Evolutionary conservation across 2,888 invertebrate genomes (phyloP), one percentile per base, ranked within the genome.

Genomic region (Troilus luridus): DNA sequence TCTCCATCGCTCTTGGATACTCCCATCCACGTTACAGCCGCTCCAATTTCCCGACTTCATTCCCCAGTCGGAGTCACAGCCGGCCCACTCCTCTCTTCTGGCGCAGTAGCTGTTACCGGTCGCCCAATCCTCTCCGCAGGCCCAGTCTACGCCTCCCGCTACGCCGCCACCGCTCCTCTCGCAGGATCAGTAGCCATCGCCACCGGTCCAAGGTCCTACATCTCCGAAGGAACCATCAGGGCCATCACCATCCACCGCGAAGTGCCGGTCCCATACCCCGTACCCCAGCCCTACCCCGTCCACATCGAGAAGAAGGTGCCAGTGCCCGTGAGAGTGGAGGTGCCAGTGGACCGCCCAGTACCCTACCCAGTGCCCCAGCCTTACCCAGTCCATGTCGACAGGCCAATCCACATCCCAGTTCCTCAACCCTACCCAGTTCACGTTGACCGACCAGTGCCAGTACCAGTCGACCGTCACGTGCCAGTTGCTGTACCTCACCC

Each of bases 401-500:
- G 93, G 58, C 93, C 93, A 10, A 93, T 93, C 92, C 93, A 93
- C 81, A 93, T 93, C 12, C 93, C 93, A 54, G 93, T 93, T 56
- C 93, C 93, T 54, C 93, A 93, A 92, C 93, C 93, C 7, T 93
- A 93, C 92, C 93, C 93, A 58, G 93, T 93, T 88, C 92, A 92
- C 24, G 93, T 93, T 17, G 93, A 93, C 91, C 93, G 93, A 89
- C 93, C 92, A 58, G 93, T 93, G 27, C 93, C 93, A 21, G 92
- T 93, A 91, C 92, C 93, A 58, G 93, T 93, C 12, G 93, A 94
- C 93, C 94, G 94, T n/a, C 93, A 94, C 60, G 93, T 93, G 3
- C 93, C 93, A 24, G 93, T 93, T 17, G 64, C 90, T 5, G 94
- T 94, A 10, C 93, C 94, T 81, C 94, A 94, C 1, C 92, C 94